Conservation (phyloP, 1,140 invertebrate genomes). For the Dufourea novaeangliae region DNA sequence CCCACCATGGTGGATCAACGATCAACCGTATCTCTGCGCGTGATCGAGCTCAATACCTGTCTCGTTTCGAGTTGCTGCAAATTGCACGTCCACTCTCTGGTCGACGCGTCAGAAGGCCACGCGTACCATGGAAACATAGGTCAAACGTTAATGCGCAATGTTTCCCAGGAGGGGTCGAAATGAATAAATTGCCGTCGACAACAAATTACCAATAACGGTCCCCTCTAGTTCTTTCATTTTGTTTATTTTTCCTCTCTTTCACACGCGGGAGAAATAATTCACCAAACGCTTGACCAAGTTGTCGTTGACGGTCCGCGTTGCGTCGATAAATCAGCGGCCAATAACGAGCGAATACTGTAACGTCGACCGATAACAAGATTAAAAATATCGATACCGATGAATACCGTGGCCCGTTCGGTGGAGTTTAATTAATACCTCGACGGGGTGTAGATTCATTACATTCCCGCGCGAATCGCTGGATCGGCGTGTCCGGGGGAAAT, state of each 20-base stretch:
- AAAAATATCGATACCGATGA: slow-evolving; percentile 24
- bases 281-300: slow-evolving; percentile 31
- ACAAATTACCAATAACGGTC: not conserved
- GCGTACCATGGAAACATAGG: slow-evolving; percentile 9
- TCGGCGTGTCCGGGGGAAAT: not conserved
- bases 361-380: slow-evolving; percentile 13
- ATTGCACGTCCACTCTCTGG: slow-evolving; percentile 55
- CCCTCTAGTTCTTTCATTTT: not conserved
- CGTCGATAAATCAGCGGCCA: slow-evolving; percentile 19
- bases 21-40: slow-evolving; percentile 26
- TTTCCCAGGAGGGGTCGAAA: not conserved
- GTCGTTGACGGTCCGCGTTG: not conserved
- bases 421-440: slow-evolving; percentile 28
- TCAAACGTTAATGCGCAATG: not conserved
- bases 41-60: slow-evolving; percentile 44
- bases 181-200: slow-evolving; percentile 23
- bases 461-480: not conserved
- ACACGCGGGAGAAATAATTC: slow-evolving; percentile 1
- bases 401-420: not conserved
- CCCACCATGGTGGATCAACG: slow-evolving; percentile 13
- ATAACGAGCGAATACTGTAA: slow-evolving; percentile 2
- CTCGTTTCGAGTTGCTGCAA: slow-evolving; percentile 54
- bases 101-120: slow-evolving; percentile 15
- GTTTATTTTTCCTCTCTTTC: not conserved
- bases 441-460: not conserved